Base-by-base conservation (phyloP, 2,797 vertebrate genomes). In the Lacerta viridis region DNA sequence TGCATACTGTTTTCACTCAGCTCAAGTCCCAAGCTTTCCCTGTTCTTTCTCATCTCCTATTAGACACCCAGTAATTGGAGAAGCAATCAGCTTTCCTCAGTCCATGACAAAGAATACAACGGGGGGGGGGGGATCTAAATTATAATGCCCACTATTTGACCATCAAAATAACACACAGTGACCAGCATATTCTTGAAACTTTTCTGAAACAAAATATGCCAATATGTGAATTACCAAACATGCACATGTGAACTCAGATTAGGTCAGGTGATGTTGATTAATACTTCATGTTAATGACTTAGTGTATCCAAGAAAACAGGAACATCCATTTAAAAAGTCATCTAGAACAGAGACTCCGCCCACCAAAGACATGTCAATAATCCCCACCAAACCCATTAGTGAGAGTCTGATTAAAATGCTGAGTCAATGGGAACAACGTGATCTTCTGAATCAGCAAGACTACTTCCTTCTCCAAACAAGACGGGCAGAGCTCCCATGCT, bases 401-500 rank as follows among this genome's bases (percentile, higher is more conserved):
- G 9, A 80, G n/a, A 81, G 9, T 75, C 29, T 74, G 41, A 66
- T 23, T 29, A 50, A 23, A 85, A 72, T 84, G 41, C 77, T 3
- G 27, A 59, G 5, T 7, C 7, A 84, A 3, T 80, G 81, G 81
- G 55, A 55, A 88, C 46, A 55, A 89, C 77, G 1, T 13, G 20
- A 55, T 41, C 61, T 50, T 61, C 8, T 0, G 15, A 20, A 41
- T 0, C 1, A 27, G 78, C 83, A 88, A 3, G n/a, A 9, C 1
- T 29, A 11, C 2, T 41, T 91, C 72, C 82, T 85, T 76, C 68
- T 71, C 6, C 68, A 90, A 83, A 50, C 6, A 86, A 55, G 77
- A 29, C 55, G 7, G 3, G 20, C 85, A 46, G 7, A 76, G 2
- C 39, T 59, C 80, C 33, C 7, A 36, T 25, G 39, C 5, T 1